A percentile compares a stretch with the other conserved stretches of the same genome.
phyloP scores from a whole-genome alignment of 2,113 vertebrate genomes.

The Gnathonemus echidnorhynchus region DNA sequence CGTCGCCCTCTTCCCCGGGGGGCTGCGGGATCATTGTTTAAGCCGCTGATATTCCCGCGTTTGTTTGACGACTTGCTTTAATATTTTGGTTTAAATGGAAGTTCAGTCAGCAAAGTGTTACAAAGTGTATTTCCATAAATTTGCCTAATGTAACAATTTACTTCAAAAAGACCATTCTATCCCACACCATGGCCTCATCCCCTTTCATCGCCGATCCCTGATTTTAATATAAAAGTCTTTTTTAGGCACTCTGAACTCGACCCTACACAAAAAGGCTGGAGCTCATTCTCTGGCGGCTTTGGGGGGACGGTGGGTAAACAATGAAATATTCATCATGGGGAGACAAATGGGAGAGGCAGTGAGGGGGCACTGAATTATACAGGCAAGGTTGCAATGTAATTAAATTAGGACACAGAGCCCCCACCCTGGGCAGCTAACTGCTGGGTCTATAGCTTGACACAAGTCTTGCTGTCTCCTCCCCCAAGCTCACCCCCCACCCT shows the following conservation, averaged over 20 bases:
- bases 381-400: conserved; percentile 73
- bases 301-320: conserved; percentile 51
- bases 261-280: conserved; percentile 38
- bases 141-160: conserved; percentile 66
- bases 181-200: conserved; percentile 50
- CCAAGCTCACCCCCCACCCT: not conserved
- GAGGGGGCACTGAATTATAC: conserved; percentile 72
- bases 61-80: conserved; percentile 42
- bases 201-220: conserved; percentile 62
- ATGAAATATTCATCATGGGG: conserved; percentile 62
- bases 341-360: conserved; percentile 70
- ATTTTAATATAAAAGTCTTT: conserved; percentile 71
- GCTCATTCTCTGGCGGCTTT: conserved; percentile 51
- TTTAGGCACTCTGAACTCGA: conserved; percentile 54
- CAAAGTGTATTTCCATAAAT: conserved; percentile 64
- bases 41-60: conserved; percentile 35
- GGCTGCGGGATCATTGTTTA: conserved; percentile 36
- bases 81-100: conserved; percentile 55
- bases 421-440: conserved; percentile 54
- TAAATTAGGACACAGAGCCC: conserved; percentile 67
- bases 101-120: conserved; percentile 56
- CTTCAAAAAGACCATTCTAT: conserved; percentile 54
- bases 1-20: not conserved
- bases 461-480: conserved; percentile 29
- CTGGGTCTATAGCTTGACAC: conserved; percentile 43